Conservation (phyloP, 1,140 invertebrate genomes). For the Lordiphosa clarofinis region DNA sequence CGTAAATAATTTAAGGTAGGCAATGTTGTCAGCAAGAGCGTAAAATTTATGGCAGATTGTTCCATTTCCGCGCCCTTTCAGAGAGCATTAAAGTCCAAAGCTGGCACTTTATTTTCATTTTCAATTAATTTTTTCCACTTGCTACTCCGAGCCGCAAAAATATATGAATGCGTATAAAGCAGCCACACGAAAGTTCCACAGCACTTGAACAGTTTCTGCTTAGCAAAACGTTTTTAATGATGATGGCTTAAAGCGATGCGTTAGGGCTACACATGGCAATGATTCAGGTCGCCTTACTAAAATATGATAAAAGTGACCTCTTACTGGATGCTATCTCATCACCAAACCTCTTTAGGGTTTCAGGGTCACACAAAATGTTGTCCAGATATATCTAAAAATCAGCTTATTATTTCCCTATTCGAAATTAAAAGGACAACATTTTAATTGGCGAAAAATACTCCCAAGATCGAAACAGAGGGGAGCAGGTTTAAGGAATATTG, state of each 20-base stretch:
- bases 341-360: too few relatives aligned
- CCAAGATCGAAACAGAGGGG: too few relatives aligned
- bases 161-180: background rate
- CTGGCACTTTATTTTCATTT: conserved; percentile 33
- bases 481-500: too few relatives aligned
- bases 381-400: too few relatives aligned
- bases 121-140: conserved; percentile 27
- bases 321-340: too few relatives aligned
- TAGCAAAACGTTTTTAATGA: conserved; percentile 11
- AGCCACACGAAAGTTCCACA: conserved; percentile 5
- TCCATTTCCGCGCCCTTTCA: conserved; percentile 5
- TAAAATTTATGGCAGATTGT: conserved; percentile 47
- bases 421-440: too few relatives aligned
- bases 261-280: background rate
- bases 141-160: conserved; percentile 1
- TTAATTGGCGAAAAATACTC: too few relatives aligned
- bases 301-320: too few relatives aligned
- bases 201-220: conserved; percentile 5
- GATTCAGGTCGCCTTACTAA: too few relatives aligned
- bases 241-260: background rate
- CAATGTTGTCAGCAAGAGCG: conserved; percentile 41
- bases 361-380: too few relatives aligned
- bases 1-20: conserved; percentile 74
- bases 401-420: too few relatives aligned
- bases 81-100: conserved; percentile 33